Evolutionary conservation across 2,797 vertebrate species (phyloP).

Genomic region (Microcaecilia unicolor): DNA sequence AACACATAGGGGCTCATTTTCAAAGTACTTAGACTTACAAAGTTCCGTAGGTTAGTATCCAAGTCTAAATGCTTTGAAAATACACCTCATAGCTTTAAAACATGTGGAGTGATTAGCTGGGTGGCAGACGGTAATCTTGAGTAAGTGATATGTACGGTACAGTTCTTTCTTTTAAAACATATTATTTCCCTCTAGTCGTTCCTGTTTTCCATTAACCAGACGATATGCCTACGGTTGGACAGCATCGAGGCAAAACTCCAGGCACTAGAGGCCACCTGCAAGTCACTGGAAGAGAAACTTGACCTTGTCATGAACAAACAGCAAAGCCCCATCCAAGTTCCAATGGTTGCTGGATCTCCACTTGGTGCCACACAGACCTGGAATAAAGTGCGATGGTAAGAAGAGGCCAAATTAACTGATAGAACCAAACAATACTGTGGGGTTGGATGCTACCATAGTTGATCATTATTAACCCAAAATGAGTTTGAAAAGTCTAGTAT

Average conservation of each 20-base stretch:
- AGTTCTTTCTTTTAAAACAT: background rate
- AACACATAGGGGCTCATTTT: no score
- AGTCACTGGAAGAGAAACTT: constrained; percentile 84
- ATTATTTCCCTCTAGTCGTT: constrained; percentile 59
- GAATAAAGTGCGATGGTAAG: constrained; percentile 97
- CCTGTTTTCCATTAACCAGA: constrained; percentile 84
- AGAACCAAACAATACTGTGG: background rate
- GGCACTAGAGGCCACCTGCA: constrained; percentile 84
- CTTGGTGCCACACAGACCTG: constrained; percentile 94
- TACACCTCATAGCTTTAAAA: no score
- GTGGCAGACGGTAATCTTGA: no score
- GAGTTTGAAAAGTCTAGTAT: no score
- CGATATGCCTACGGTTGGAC: constrained; percentile 83
- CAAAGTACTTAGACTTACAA: no score
- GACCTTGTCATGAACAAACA: constrained; percentile 84
- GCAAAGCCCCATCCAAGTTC: constrained; percentile 87
- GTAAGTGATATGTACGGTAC: no score
- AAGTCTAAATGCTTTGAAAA: no score
- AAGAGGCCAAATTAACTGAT: background rate
- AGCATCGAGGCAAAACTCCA: constrained; percentile 91
- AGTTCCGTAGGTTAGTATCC: no score
- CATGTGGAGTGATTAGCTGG: no score
- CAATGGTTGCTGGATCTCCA: constrained; percentile 95
- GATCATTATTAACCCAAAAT: no score
- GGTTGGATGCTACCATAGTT: no score